Evolutionary conservation across 1,140 invertebrate species (phyloP), one percentile per base, ranked within the genome.

Genomic region (Brachionus plicatilis): DNA sequence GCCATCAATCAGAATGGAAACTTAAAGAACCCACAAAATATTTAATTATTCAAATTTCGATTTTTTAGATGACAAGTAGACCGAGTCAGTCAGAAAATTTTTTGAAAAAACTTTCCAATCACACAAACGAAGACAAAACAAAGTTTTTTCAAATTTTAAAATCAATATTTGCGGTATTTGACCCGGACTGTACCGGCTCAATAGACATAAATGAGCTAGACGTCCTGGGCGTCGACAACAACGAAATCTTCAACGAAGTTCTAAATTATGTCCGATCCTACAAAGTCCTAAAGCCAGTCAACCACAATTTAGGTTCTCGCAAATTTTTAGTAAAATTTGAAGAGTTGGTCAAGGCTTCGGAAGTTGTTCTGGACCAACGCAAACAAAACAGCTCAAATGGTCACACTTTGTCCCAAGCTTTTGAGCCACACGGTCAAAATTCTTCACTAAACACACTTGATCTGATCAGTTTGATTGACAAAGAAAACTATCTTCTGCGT

Each of bases 171-270:
- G 79, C 79, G 1, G 43, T 82, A 17, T 82, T 82, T 65, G 79
- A 82, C 43, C 53, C 65, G 3, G 65, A 82, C 8, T 82, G 53
- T 17, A 60, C 33, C 8, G 79, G 79, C 11, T 65, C 79, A 4
- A 68, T 82, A 20, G 79, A 82, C 33, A 17, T 82, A 27, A 82
- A 82, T 14, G 79, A 82, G 33, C 53, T 82, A 24, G 79, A 82
- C 45, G 79, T 65, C 9, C 79, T 82, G 2, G 79, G 79, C 5
- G 53, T 56, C 3, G 33, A 68, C 41, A 82, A 82, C n/a, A 82
- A 82, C 11, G 79, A 82, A 45, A 82, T 82, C 12, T 45, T 82
- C 20, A 82, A 68, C 33, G 53, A 82, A 5, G 79, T 82, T 5
- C 9, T 82, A 9, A 45, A 65, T 12, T 47, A 65, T 29, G 43